These are phyloP conservation scores for Apotomis betuletana DNA, from an alignment of 2,888 invertebrate species.

Conservation along the genomic window DNA sequence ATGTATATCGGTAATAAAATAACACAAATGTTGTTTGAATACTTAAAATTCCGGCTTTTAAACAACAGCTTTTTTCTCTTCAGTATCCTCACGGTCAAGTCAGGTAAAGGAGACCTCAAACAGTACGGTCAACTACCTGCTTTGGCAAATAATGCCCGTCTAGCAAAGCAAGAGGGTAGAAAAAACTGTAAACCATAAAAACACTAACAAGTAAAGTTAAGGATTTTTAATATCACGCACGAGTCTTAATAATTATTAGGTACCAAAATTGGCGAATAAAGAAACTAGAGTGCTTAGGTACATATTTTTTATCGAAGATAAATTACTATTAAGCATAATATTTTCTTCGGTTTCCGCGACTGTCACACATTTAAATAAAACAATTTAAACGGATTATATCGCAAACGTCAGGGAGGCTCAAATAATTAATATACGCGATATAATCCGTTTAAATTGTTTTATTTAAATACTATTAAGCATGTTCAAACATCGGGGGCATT, in stretches of 20 bases:
- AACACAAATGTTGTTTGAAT: background rate
- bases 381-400: no score
- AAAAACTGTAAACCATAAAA: background rate
- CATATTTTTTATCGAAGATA: background rate
- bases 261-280: no score
- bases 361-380: no score
- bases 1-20: no score
- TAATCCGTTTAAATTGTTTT: no score
- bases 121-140: constrained; percentile 33
- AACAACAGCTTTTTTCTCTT: constrained; percentile 3
- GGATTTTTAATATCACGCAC: no score
- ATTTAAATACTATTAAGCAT: background rate
- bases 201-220: background rate
- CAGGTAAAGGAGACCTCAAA: constrained; percentile 10
- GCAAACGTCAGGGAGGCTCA: no score
- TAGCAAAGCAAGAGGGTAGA: constrained; percentile 9
- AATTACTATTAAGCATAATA: background rate
- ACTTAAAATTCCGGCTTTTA: background rate
- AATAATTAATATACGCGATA: no score
- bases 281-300: no score
- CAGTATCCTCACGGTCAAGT: constrained; percentile 26
- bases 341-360: no score
- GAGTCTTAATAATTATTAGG: no score
- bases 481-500: background rate
- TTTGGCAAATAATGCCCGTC: constrained; percentile 2